Evolutionary conservation across 2,113 vertebrate genomes (phyloP), one percentile per base, ranked within the genome.

Genomic region (Bubo blakistoni): DNA sequence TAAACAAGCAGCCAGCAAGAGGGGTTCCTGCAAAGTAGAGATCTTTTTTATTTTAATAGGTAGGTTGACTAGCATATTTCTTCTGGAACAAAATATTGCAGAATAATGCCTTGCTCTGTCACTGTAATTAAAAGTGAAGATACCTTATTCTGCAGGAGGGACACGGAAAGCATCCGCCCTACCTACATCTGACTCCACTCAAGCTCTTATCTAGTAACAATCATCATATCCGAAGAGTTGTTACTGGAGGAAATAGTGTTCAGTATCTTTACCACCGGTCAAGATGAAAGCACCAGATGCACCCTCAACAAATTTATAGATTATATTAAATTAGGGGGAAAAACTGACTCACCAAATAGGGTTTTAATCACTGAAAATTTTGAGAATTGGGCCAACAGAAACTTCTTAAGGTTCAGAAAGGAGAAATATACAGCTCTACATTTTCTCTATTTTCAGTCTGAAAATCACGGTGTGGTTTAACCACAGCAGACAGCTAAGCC

Each of bases 21-120:
- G 15, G 10, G 4, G 8, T 62, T 80, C 44, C 52, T 65, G 26
- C 77, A 16, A 89, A 79, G 58, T 16, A 59, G 24, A 84, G 20
- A 55, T 16, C 9, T 3, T 32, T n/a, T 13, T 13, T 25, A 38
- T 38, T 40, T 90, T 52, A 51, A 44, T 34, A 38, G 3, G 10
- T 12, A 32, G 0, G 1, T 65, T 76, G 72, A 78, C 17, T 40
- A 4, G 0, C 26, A 3, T 32, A 17, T 77, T 76, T 52, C 21
- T 92, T 88, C 63, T 83, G 38, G 25, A 81, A 61, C 4, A 51
- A 86, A 77, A 63, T 76, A 74, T 20, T 81, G 32, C 16, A 59
- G n/a, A 90, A 62, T 54, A 78, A 46, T 32, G 7, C 1, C 36
- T 78, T 67, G 34, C 3, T 89, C 79, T 87, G 65, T 13, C 34